Evolutionary conservation across 2,888 invertebrate genomes (phyloP), one percentile per base, ranked within the genome.

Genomic region (Trichopoda pennipes): DNA sequence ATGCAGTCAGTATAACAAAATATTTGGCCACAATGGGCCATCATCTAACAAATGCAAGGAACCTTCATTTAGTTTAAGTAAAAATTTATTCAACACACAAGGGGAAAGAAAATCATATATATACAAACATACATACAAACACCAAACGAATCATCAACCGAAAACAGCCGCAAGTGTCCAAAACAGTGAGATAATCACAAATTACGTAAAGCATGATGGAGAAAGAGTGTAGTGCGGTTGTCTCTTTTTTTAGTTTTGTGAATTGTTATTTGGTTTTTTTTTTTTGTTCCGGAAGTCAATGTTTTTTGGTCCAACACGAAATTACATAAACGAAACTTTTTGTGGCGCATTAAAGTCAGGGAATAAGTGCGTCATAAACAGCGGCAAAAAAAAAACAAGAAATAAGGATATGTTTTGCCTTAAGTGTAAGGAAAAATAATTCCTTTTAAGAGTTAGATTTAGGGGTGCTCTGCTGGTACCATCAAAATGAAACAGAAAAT

Each of bases 161-260:
- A 69, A 28, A 55, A 72, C 70, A 63, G 77, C 81, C 77, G 79
- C 79, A 82, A 82, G 72, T 82, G 79, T 76, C 70, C 53, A 76
- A 75, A 81, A 78, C 81, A 60, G 60, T 68, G 78, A 82, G 75
- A 82, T 82, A 82, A 82, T 82, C 82, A 79, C 75, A 79, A 82
- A 79, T 82, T 73, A 76, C 82, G 79, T 79, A 82, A 82, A 79
- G 79, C 79, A 76, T 79, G 70, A n/a, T 72, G 75, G 42, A 70
- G 44, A 69, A 78, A 70, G 63, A 51, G 56, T 42, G 28, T 58
- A 68, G 68, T 74, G 77, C 74, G 73, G 81, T 77, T 74, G 56
- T 60, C 51, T 28, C 28, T 49, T 23, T 69, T 55, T 55, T 49
- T 17, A 2, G 16, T 38, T 44, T 53, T 47, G 6, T 28, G 55